Percentiles rank a stretch among this genome's conserved stretches.
Evolutionary conservation across 1,140 invertebrate genomes (phyloP).

Genomic region (Ceratina calcarata): DNA sequence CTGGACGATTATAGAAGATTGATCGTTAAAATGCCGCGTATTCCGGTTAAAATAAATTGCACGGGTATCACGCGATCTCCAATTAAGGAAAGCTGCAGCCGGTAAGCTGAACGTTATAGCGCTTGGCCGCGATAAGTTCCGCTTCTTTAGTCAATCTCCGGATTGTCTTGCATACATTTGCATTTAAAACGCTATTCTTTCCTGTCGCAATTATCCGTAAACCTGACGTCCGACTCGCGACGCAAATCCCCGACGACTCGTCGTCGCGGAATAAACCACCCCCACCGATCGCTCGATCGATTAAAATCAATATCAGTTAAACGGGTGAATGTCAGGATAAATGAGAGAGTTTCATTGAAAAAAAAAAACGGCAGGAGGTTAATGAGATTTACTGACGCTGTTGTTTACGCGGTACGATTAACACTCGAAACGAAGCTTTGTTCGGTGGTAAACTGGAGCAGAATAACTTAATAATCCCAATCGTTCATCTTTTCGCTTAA

Average conservation of each 20-base stretch:
- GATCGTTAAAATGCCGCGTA: conserved; percentile 7
- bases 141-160: conserved; percentile 44
- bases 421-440: neutral
- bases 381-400: neutral
- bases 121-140: conserved; percentile 15
- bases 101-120: conserved; percentile 16
- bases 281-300: too few relatives aligned
- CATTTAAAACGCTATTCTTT: conserved; percentile 39
- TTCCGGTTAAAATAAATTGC: conserved; percentile 26
- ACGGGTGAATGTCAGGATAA: neutral
- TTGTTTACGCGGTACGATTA: neutral
- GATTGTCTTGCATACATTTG: conserved; percentile 39
- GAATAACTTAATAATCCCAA: conserved; percentile 39
- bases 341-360: neutral
- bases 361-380: neutral
- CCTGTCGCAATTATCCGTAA: conserved; percentile 21
- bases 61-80: conserved; percentile 31
- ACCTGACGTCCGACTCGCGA: conserved; percentile 2
- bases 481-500: conserved; percentile 37
- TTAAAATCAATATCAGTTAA: neutral
- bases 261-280: too few relatives aligned
- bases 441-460: conserved; percentile 2
- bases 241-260: neutral
- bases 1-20: neutral
- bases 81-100: conserved; percentile 24